These are phyloP conservation scores for Eristalinus sepulchralis DNA, from an alignment of 2,888 invertebrate species.

Conservation along the genomic window DNA sequence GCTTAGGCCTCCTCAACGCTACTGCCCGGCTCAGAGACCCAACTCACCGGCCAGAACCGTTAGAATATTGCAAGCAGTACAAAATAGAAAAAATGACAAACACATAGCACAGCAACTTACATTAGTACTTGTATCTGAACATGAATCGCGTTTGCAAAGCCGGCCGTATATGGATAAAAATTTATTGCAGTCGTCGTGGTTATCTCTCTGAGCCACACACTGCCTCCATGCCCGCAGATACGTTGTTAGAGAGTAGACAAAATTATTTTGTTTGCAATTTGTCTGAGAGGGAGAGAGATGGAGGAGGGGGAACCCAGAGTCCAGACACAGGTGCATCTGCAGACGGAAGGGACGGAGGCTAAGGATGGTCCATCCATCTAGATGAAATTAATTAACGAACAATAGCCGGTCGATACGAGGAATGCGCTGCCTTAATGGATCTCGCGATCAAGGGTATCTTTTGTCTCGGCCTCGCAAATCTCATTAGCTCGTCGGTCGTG, in stretches of 20 bases:
- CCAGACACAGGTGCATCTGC: no score
- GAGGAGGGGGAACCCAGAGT: no score
- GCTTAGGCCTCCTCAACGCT: neutral
- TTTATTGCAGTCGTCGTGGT: neutral
- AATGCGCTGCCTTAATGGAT: neutral
- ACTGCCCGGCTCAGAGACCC: neutral
- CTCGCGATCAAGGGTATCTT: neutral
- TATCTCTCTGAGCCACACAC: neutral
- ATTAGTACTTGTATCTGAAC: conserved; percentile 26
- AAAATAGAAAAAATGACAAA: neutral
- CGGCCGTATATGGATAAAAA: conserved; percentile 18
- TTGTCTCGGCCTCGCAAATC: neutral
- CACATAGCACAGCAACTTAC: neutral
- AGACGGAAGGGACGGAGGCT: neutral
- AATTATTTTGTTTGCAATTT: neutral
- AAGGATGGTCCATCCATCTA: neutral
- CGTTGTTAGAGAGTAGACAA: neutral
- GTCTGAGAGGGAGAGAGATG: neutral
- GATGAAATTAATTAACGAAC: neutral
- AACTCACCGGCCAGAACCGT: neutral
- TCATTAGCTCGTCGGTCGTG: neutral
- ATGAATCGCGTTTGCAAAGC: conserved; percentile 12
- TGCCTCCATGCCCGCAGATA: neutral
- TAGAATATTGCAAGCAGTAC: neutral
- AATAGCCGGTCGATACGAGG: neutral